phyloP scores from a whole-genome alignment of 1,140 invertebrate species.

The Goniozus legneri region DNA sequence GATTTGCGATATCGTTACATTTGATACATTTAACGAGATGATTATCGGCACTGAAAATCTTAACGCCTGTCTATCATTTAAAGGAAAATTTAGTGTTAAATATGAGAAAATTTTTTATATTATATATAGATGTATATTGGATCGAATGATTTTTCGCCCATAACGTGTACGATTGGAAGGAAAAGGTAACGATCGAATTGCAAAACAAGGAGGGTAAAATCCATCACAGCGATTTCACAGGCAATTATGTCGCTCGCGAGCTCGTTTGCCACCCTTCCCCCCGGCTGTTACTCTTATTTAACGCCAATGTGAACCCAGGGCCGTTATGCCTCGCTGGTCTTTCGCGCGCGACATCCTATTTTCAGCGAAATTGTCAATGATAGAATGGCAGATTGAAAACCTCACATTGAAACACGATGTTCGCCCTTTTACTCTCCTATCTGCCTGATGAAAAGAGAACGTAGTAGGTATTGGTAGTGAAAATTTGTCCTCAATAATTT shows the following conservation, averaged over 20 bases:
- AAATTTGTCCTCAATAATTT: too few species aligned
- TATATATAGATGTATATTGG: too few species aligned
- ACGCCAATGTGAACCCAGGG: constrained; percentile 52
- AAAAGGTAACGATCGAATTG: not conserved
- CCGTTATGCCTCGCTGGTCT: constrained; percentile 37
- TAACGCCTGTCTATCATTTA: too few species aligned
- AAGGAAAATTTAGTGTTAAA: too few species aligned
- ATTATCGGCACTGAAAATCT: too few species aligned
- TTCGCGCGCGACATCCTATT: constrained; percentile 39
- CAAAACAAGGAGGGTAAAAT: constrained; percentile 42
- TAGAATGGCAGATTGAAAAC: constrained; percentile 52
- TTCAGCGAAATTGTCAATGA: constrained; percentile 51
- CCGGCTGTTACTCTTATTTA: constrained; percentile 53
- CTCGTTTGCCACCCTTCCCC: constrained; percentile 3
- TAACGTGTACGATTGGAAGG: too few species aligned
- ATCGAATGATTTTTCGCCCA: too few species aligned
- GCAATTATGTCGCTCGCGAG: constrained; percentile 41
- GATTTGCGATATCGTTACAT: too few species aligned
- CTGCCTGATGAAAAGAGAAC: too few species aligned
- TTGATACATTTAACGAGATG: too few species aligned
- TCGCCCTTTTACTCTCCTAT: constrained; percentile 2
- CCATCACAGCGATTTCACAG: constrained; percentile 49
- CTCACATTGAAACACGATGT: constrained; percentile 32
- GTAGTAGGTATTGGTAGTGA: too few species aligned
- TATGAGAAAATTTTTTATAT: too few species aligned